Base-by-base conservation (phyloP, 2,113 vertebrate species). In the Leptobrachium ailaonicum region DNA sequence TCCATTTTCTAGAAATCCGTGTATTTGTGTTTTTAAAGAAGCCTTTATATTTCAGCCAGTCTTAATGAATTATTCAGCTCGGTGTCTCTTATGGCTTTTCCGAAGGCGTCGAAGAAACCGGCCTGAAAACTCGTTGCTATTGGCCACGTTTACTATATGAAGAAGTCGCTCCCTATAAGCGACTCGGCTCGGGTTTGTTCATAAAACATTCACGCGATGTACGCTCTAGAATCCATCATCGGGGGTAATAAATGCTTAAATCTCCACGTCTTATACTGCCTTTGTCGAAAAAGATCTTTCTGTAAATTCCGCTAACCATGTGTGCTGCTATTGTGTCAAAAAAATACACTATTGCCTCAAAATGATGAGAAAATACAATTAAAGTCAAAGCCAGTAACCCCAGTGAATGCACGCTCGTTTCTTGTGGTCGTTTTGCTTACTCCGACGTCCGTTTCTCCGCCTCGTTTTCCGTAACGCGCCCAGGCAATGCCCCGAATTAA, bases 201-300 rank as follows among this genome's bases (percentile, higher is more conserved):
- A 81, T 86, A 84, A 83, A 88, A 86, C 84, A 84, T 83, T 84
- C 83, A 83, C 76, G 86, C 7, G 80, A 85, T 86, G 84, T 87
- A 88, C 87, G 85, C 85, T 83, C 64, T 83, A 76, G 88, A 89
- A 84, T 9, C 77, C 79, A 84, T 85, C 72, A 84, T 86, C 84
- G 70, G 81, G 81, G 88, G 83, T 84, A 87, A 87, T 87, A 90
- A 87, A 89, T 58, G 83, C 86, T 87, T 88, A 58, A 79, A 79
- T 80, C 87, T 85, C 85, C 80, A 84, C 44, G 47, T 68, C 6
- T 5, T 58, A 20, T 47, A 12, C 47, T 50, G 47, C 47, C 4
- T 73, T 3, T 58, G 53, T 58, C 2, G 50, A 58, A 9, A 41
- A 8, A 32, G 43, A 53, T 50, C 20, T 75, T 50, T 50, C 47